These are phyloP conservation scores for Galeopsomyia nigrocyanea DNA, from an alignment of 2,888 invertebrate genomes.

Conservation along the genomic window DNA sequence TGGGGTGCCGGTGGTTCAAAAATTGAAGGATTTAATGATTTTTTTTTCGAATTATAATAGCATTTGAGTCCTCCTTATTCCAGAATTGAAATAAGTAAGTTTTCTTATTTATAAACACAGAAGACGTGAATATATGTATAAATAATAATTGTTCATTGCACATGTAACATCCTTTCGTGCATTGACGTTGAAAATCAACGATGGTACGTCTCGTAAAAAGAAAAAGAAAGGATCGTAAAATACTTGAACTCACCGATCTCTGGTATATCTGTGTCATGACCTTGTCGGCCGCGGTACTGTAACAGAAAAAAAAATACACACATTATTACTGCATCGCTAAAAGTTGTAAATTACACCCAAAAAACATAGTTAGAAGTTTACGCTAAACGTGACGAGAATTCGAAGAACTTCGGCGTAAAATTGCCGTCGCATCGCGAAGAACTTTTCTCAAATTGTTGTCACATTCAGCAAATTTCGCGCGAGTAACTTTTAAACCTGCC, in stretches of 20 bases:
- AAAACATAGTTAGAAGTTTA: too few relatives aligned
- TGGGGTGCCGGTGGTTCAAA: too few relatives aligned
- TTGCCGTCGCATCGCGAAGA: background rate
- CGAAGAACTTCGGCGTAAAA: background rate
- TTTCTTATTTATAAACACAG: too few relatives aligned
- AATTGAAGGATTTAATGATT: background rate
- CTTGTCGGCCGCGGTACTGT: constrained; percentile 73
- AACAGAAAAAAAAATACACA: constrained; percentile 60
- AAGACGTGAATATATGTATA: constrained; percentile 11
- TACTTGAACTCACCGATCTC: constrained; percentile 72
- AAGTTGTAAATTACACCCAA: too few relatives aligned
- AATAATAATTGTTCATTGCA: constrained; percentile 39
- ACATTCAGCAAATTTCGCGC: too few relatives aligned
- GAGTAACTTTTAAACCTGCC: too few relatives aligned
- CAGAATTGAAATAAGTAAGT: background rate
- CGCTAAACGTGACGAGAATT: too few relatives aligned
- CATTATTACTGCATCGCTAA: too few relatives aligned
- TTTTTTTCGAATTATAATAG: too few relatives aligned
- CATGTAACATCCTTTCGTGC: constrained; percentile 4
- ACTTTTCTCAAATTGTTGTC: too few relatives aligned
- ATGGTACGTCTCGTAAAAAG: constrained; percentile 15
- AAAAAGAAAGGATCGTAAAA: constrained; percentile 30
- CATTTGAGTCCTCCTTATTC: background rate
- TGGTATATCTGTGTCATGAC: constrained; percentile 74
- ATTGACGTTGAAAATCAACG: constrained; percentile 35